Conservation (phyloP, 1,140 invertebrate species). For the Pseudomyrmex flavicornis region DNA sequence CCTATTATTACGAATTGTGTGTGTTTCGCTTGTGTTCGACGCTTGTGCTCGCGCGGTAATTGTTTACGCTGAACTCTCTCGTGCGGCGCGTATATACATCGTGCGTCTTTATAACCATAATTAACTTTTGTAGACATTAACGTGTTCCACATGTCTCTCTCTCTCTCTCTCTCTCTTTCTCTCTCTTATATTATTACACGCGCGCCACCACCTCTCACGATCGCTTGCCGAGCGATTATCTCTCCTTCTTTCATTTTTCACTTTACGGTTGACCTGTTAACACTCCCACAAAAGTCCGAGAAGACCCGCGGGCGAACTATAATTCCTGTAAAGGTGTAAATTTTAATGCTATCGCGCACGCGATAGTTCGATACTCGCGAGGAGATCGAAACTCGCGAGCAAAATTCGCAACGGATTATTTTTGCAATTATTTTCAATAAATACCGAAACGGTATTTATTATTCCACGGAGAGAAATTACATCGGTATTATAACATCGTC, state of each 20-base stretch:
- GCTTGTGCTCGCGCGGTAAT: constrained; percentile 39
- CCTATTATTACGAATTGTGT: constrained; percentile 58
- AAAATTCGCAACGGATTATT: no score
- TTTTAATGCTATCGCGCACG: neutral
- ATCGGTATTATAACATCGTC: no score
- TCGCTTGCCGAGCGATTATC: constrained; percentile 19
- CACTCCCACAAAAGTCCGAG: neutral
- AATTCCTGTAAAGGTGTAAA: constrained; percentile 1
- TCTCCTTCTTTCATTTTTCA: constrained; percentile 14
- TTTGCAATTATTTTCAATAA: no score
- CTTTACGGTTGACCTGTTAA: constrained; percentile 37
- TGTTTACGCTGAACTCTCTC: constrained; percentile 62
- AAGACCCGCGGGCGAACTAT: neutral
- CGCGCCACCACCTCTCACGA: neutral
- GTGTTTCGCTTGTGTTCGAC: constrained; percentile 45
- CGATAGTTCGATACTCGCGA: neutral
- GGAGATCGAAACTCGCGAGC: no score
- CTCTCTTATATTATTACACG: constrained; percentile 22
- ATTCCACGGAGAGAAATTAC: no score
- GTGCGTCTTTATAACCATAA: constrained; percentile 52
- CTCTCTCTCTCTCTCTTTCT: no score
- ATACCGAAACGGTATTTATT: no score
- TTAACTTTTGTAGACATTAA: constrained; percentile 45
- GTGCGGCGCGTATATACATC: constrained; percentile 16
- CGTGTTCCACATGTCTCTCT: constrained; percentile 51